Base-by-base conservation (phyloP, 2,888 invertebrate species). In the Idaea straminata region DNA sequence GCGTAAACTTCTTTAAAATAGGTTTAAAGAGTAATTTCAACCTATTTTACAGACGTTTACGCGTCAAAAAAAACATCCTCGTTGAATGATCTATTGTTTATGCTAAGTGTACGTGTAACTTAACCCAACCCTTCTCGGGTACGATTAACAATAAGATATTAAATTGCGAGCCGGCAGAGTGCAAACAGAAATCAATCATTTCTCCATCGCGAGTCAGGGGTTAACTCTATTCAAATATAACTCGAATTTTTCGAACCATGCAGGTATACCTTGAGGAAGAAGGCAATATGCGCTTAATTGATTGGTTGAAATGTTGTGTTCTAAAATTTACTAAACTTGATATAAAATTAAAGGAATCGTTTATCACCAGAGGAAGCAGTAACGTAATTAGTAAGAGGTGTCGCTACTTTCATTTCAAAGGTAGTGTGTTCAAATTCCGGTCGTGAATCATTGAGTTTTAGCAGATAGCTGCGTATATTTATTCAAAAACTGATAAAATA, bases 151-250 rank as follows among this genome's bases (percentile, higher is more conserved):
- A 91, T 92, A 89, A 89, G 91, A 91, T 91, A 92, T 91, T 89
- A 92, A 84, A 86, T 85, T 83, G 85, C 83, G 79, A 83, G 79
- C 81, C 82, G 74, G 87, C 88, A 83, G 76, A 84, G 75, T 81
- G 85, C 84, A 92, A 92, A 92, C 91, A 92, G 88, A 88, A 92
- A 92, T 92, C 92, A 92, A 92, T 92, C 92, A 91, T 90, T 87
- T 83, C 84, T 84, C 84, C 88, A 84, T 87, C 86, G 83, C 80
- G 66, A 76, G 84, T 81, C 85, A 84, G 83, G 90, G 89, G 89
- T 86, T 90, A 88, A 87, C 86, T 83, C 85, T 88, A 87, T 88
- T 87, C 90, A 91, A 91, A 91, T 87, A 90, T 71, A 83, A 79
- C 75, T 76, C 72, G 69, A 68, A 68, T 47, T 47, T 25, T 10